Conservation (phyloP, 2,797 vertebrate species). For the Strix occidentalis region DNA sequence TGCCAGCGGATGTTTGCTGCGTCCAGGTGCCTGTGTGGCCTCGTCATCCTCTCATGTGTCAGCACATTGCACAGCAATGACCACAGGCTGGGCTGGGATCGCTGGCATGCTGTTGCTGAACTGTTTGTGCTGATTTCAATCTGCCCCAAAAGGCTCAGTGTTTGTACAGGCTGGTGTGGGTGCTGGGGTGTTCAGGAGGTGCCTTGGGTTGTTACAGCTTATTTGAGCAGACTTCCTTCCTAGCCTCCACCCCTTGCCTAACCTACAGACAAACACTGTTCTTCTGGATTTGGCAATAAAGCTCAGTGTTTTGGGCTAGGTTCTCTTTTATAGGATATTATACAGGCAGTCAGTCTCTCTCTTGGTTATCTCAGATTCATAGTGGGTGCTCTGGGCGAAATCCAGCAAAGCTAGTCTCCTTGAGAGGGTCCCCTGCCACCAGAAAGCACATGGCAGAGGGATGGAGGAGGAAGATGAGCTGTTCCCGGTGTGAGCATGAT, state of each 20-base stretch:
- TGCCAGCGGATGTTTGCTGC: conserved; percentile 10
- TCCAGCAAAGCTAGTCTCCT: background rate
- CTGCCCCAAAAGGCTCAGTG: background rate
- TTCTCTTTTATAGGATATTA: background rate
- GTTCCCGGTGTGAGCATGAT: background rate
- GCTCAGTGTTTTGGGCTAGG: background rate
- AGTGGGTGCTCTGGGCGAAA: background rate
- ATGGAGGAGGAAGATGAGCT: background rate
- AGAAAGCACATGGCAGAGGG: background rate
- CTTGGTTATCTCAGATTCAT: background rate
- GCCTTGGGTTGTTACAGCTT: background rate
- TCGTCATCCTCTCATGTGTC: background rate
- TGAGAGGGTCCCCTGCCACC: background rate
- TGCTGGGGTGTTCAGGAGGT: background rate
- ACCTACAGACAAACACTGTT: background rate
- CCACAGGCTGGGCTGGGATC: background rate
- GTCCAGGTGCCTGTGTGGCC: conserved; percentile 35
- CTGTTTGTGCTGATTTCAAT: background rate
- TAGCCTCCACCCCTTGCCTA: background rate
- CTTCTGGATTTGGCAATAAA: background rate
- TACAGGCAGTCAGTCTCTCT: background rate
- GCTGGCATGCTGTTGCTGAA: background rate
- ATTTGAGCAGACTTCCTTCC: background rate
- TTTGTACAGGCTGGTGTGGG: background rate
- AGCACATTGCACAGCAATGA: conserved; percentile 16